A percentile compares a stretch with the other conserved stretches of the same genome.
These are phyloP conservation scores for Himantopus leucocephalus DNA, from an alignment of 2,113 vertebrate species.

Conservation along the genomic window DNA sequence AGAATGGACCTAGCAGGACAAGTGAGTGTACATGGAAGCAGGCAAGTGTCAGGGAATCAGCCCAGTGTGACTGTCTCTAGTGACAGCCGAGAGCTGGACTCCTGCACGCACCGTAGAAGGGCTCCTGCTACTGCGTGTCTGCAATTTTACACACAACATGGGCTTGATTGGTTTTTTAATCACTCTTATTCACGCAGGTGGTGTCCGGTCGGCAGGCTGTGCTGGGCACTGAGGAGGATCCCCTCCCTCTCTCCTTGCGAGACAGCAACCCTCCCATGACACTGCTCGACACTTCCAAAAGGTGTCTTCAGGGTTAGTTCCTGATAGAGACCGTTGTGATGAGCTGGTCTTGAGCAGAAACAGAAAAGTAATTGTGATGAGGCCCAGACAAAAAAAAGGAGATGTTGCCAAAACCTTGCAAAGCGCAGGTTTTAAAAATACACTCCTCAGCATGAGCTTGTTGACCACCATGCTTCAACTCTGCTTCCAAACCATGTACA, in stretches of 20 bases:
- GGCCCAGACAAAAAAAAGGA: not conserved
- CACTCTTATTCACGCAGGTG: no score
- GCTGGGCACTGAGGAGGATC: not conserved
- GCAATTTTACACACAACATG: accelerated
- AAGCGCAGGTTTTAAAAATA: not conserved
- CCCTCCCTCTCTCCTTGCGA: not conserved
- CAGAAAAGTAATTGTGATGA: not conserved
- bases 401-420: not conserved
- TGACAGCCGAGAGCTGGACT: not conserved
- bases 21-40: not conserved
- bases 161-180: not conserved
- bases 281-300: not conserved
- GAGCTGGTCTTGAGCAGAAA: not conserved
- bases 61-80: not conserved
- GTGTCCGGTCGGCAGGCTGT: not conserved
- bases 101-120: accelerated
- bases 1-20: not conserved
- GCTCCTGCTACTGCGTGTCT: not conserved
- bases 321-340: not conserved
- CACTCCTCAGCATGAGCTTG: not conserved
- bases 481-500: not conserved
- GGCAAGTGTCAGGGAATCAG: not conserved
- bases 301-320: not conserved
- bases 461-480: not conserved
- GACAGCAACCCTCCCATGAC: not conserved